Percentiles rank a stretch among this genome's conserved stretches.
Conservation (phyloP, 2,797 vertebrate genomes). For the Trachops cirrhosus region DNA sequence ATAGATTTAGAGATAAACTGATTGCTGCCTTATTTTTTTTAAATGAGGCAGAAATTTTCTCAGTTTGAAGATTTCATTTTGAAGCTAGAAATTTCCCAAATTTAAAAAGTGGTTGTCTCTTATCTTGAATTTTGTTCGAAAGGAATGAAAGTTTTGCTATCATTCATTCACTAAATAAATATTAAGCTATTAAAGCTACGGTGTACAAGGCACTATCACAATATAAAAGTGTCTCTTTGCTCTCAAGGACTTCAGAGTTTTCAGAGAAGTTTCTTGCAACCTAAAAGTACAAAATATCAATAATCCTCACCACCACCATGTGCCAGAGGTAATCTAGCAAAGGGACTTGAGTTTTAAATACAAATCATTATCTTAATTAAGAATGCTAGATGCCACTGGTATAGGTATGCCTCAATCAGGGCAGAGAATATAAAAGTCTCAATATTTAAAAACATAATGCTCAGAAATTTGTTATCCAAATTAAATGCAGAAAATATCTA, state of each 20-base stretch:
- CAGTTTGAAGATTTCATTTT: constrained; percentile 38
- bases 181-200: neutral
- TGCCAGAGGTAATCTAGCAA: neutral
- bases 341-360: neutral
- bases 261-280: constrained; percentile 1
- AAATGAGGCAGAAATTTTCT: neutral
- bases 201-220: neutral
- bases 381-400: neutral
- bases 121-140: constrained; percentile 10
- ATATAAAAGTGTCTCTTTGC: neutral
- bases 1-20: neutral
- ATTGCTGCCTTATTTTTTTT: neutral
- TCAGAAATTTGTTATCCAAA: neutral
- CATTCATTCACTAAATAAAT: constrained; percentile 21
- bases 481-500: constrained; percentile 29
- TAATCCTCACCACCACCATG: neutral
- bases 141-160: neutral
- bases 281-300: neutral
- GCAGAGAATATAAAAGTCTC: neutral
- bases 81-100: constrained; percentile 35
- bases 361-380: neutral
- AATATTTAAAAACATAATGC: neutral
- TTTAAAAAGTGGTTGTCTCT: neutral
- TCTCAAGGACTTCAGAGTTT: neutral
- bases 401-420: neutral